Percentiles rank a stretch among this genome's conserved stretches.
Evolutionary conservation across 2,113 vertebrate species (phyloP).

Genomic region (Cololabis saira): DNA sequence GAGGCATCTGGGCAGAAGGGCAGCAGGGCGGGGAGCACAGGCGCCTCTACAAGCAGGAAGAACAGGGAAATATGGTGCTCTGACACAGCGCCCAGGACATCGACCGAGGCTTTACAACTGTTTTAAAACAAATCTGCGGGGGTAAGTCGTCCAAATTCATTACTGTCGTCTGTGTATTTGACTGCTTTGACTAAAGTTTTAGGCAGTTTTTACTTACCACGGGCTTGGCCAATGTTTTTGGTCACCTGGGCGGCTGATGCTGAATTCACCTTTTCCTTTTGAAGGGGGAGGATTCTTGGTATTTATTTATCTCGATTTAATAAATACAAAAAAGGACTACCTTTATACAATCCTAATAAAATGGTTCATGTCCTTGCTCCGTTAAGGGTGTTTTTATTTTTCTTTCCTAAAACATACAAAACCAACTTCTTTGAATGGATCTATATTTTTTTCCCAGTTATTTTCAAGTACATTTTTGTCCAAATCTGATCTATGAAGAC

Average conservation of each 20-base stretch:
- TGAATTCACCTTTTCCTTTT: not conserved
- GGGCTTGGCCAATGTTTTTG: too few relatives aligned
- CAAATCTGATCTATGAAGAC: too few relatives aligned
- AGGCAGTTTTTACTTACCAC: too few relatives aligned
- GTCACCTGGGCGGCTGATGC: slow-evolving; percentile 27
- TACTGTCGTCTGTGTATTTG: not conserved
- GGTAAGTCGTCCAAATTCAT: not conserved
- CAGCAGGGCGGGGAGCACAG: slow-evolving; percentile 46
- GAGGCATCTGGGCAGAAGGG: slow-evolving; percentile 39
- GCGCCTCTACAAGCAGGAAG: slow-evolving; percentile 54
- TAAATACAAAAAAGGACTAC: not conserved
- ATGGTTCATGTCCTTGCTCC: too few relatives aligned
- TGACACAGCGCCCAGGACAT: slow-evolving; percentile 23
- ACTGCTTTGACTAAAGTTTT: not conserved
- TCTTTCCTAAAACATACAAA: too few relatives aligned
- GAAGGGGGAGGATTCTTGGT: not conserved
- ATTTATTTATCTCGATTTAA: not conserved
- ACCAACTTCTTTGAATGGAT: too few relatives aligned
- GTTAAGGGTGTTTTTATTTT: too few relatives aligned
- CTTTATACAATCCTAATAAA: not conserved
- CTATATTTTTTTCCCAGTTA: too few relatives aligned
- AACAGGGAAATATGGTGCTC: slow-evolving; percentile 54
- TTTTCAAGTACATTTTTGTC: too few relatives aligned
- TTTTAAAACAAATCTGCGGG: not conserved
- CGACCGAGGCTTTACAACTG: not conserved